phyloP scores from a whole-genome alignment of 2,113 vertebrate species.

The Piaya cayana region DNA sequence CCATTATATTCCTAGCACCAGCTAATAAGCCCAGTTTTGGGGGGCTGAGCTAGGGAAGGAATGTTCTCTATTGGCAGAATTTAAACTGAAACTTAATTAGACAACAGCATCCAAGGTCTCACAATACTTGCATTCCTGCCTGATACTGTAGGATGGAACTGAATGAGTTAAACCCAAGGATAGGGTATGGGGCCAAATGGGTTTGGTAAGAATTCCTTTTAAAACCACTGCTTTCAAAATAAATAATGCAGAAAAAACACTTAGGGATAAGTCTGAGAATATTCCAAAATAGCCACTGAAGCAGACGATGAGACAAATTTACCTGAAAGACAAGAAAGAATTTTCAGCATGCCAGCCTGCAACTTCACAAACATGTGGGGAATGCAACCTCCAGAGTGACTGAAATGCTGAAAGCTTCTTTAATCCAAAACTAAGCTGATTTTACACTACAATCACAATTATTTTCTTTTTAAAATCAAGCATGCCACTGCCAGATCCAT shows the following conservation, averaged over 20 bases:
- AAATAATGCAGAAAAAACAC: constrained; percentile 59
- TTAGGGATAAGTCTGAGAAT: constrained; percentile 21
- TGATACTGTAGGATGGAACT: neutral
- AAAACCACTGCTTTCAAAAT: constrained; percentile 37
- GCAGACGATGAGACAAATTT: constrained; percentile 25
- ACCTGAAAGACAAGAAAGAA: constrained; percentile 23
- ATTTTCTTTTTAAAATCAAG: constrained; percentile 45
- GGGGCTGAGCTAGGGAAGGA: neutral
- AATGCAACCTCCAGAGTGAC: constrained; percentile 35
- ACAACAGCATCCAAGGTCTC: constrained; percentile 9
- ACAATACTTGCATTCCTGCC: neutral
- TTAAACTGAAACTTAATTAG: constrained; percentile 31
- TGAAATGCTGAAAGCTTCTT: constrained; percentile 65
- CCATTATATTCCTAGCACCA: neutral
- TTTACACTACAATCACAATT: constrained; percentile 68
- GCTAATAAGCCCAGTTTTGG: neutral
- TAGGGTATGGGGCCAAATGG: neutral
- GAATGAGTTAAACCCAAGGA: neutral
- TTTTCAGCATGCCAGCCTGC: neutral
- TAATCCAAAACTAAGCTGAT: constrained; percentile 71
- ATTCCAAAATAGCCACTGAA: constrained; percentile 23
- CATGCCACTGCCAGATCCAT: constrained; percentile 5
- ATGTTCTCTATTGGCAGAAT: neutral
- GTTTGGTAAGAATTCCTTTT: constrained; percentile 29
- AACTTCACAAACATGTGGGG: constrained; percentile 8